Evolutionary conservation across 2,888 invertebrate species (phyloP), one percentile per base, ranked within the genome.

Genomic region (Beris morrisii): DNA sequence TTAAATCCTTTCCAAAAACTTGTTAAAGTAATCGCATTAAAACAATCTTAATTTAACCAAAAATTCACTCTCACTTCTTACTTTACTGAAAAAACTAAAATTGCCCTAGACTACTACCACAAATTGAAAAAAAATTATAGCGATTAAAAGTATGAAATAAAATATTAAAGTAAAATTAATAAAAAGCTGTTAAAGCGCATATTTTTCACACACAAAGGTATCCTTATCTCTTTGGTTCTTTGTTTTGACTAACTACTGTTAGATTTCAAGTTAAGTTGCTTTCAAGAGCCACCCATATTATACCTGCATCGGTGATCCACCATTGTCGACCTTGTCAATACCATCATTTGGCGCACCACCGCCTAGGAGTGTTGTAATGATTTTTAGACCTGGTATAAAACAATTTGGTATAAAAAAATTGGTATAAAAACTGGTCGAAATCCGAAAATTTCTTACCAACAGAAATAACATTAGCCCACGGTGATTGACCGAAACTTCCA

Each of bases 261-360:
- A 54, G 22, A 54, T 30, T 15, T 11, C 28, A 12, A 54, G 6
- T 12, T 15, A 54, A 5, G 22, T 9, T 9, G 9, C 9, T 38
- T 38, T 46, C 15, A 64, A 45, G 45, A 45, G 5, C 65, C 66
- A 53, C 45, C 50, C n/a, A 59, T n/a, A 38, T 46, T 67, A 72
- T 86, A 93, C 93, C 91, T 93, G 93, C 90, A 93, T 91, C 68
- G 93, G 93, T 15, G 90, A 89, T 70, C 89, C 89, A 75, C 90
- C 91, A 78, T 92, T 92, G 82, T 94, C 94, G 67, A 93, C 92
- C 82, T 94, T 94, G 80, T 95, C 94, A 79, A 93, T 93, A 67
- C 92, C 92, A 76, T 92, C 92, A 74, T 86, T 87, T 54, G 87
- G 87, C 44, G 86, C 88, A 30, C 85, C 86, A 68, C 91, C 91